Evolutionary conservation across 2,797 vertebrate genomes (phyloP), one percentile per base, ranked within the genome.

Genomic region (Silurus aristotelis): DNA sequence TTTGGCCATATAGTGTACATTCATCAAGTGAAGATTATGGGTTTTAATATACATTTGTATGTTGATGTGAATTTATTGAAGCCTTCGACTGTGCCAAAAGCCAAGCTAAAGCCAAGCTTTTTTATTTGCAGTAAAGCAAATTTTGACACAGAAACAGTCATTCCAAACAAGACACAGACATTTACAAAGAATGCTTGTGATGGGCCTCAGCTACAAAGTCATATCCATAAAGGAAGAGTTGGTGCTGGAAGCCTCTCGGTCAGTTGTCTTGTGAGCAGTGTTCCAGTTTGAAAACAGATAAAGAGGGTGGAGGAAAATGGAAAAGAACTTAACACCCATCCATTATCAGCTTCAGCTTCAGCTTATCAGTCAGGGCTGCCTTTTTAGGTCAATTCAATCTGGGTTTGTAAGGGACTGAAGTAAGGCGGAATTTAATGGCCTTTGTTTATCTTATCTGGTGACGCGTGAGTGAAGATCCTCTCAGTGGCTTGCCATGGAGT

Each of bases 291-390:
- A 43, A 84, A 64, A 78, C 85, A 67, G 87, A 89, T 89, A 89
- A 88, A 86, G 55, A 52, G 52, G 76, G 86, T 83, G 91, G 90
- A 90, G 92, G 92, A 92, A 83, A 87, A 78, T 84, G 89, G 84
- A 83, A 84, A 86, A 84, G 86, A 88, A 86, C 85, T 88, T 82
- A 83, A 86, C n/a, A 82, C 89, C 90, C 5, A 38, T 87, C 91
- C 91, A 92, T 92, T 90, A 90, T 94, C 93, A 92, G 84, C 88
- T 83, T 80, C 64, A 43, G 63, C 75, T 86, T 56, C 84, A 66
- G 86, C 82, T 84, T 85, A 82, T 87, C 46, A 87, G 84, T 46
- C n/a, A 46, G 76, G 31, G 64, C 87, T 77, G 83, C 75, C 67
- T 87, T 83, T 84, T 80, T 84, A 88, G 52, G 86, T 88, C 77